phyloP scores from a whole-genome alignment of 2,797 vertebrate genomes.

The Paedocypris micromegethes region DNA sequence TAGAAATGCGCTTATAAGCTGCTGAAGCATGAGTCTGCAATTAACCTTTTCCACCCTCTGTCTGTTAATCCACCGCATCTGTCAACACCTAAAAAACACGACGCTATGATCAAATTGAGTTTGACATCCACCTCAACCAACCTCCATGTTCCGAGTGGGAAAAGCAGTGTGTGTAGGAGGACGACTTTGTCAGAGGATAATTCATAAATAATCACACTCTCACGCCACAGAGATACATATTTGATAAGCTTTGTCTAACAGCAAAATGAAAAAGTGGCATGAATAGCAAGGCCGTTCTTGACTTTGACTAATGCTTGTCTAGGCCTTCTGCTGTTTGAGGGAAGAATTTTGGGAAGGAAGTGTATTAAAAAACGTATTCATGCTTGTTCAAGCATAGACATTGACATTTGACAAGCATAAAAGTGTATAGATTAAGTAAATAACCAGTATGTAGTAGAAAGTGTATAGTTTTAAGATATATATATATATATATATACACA shows the following conservation, averaged over 20 bases:
- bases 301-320: slow-evolving; percentile 37
- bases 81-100: slow-evolving; percentile 29
- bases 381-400: too few species aligned
- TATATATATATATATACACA: too few species aligned
- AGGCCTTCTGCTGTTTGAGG: slow-evolving; percentile 3
- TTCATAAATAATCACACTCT: slow-evolving; percentile 42
- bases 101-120: slow-evolving; percentile 1
- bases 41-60: slow-evolving; percentile 42
- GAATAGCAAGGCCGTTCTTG: slow-evolving; percentile 13
- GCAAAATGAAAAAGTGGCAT: slow-evolving; percentile 36
- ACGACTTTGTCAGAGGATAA: not conserved
- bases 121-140: slow-evolving; percentile 8
- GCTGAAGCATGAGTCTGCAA: slow-evolving; percentile 38
- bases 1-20: slow-evolving; percentile 23
- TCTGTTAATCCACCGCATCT: slow-evolving; percentile 21
- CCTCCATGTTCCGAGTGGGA: not conserved
- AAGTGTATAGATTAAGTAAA: too few species aligned
- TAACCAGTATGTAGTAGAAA: too few species aligned
- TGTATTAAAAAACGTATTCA: not conserved
- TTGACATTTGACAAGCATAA: too few species aligned
- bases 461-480: too few species aligned
- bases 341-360: slow-evolving; percentile 2
- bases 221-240: slow-evolving; percentile 31
- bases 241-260: slow-evolving; percentile 41
- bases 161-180: not conserved